These are phyloP conservation scores for Euura saliciscinereae DNA, from an alignment of 1,140 invertebrate genomes.

Conservation along the genomic window DNA sequence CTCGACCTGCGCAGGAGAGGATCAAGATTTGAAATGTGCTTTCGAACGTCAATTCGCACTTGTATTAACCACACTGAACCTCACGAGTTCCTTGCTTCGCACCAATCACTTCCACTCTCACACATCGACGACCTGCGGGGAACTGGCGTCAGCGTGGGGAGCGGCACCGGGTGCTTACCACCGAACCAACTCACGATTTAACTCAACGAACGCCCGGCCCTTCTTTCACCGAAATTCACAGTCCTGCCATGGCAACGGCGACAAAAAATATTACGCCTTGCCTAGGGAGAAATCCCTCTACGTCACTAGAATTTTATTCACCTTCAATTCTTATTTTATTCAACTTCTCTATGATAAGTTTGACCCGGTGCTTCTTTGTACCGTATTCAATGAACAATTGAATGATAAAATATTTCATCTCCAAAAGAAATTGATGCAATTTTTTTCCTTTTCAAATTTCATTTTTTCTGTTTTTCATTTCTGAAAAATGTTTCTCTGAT, in stretches of 20 bases:
- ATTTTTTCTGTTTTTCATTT: no score
- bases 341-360: no score
- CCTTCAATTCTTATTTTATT: no score
- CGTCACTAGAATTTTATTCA: no score
- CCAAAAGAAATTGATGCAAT: no score
- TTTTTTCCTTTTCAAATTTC: no score
- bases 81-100: not conserved
- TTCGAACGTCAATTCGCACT: not conserved
- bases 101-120: conserved; percentile 9
- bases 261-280: no score
- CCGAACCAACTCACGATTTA: not conserved
- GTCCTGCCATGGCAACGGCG: not conserved
- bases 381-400: no score
- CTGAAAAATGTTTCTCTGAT: no score
- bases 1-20: not conserved
- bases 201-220: not conserved
- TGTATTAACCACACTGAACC: conserved; percentile 1
- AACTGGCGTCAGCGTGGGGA: conserved; percentile 8
- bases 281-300: no score
- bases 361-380: no score
- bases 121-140: conserved; percentile 11
- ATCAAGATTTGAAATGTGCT: not conserved
- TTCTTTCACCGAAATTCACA: not conserved
- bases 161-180: not conserved
- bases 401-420: no score